These are phyloP conservation scores for Calycopis cecrops DNA, from an alignment of 1,140 invertebrate genomes.

Conservation along the genomic window DNA sequence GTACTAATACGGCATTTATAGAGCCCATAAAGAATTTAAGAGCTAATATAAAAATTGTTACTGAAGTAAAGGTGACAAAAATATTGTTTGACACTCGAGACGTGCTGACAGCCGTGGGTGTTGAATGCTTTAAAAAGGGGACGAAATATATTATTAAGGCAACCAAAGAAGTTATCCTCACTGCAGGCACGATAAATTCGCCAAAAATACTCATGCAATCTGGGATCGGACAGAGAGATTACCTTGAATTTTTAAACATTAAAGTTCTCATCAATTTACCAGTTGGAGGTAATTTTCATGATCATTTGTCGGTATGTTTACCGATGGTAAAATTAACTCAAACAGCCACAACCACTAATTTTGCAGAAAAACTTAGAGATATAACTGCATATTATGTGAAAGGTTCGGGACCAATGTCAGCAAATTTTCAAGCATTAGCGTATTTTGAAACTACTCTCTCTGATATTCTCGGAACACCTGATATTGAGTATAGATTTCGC, in stretches of 20 bases:
- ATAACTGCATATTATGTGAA: conserved; percentile 74
- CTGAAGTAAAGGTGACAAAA: conserved; percentile 76
- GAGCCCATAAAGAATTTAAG: conserved; percentile 66
- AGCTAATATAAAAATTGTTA: conserved; percentile 82
- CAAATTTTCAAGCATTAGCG: conserved; percentile 78
- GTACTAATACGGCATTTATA: conserved; percentile 53
- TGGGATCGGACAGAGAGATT: conserved; percentile 65
- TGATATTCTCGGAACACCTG: conserved; percentile 70
- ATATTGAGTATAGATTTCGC: conserved; percentile 77
- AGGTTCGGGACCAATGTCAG: conserved; percentile 74
- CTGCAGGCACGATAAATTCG: conserved; percentile 75
- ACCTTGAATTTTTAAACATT: conserved; percentile 72
- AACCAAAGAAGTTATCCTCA: conserved; percentile 75
- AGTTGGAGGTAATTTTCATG: conserved; percentile 85
- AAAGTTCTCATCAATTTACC: conserved; percentile 77
- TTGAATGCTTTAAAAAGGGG: conserved; percentile 59
- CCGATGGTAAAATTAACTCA: conserved; percentile 75
- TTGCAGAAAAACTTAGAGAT: conserved; percentile 67
- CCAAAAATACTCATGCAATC: conserved; percentile 75
- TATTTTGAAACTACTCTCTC: conserved; percentile 78
- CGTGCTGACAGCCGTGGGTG: conserved; percentile 47
- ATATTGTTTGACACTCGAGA: conserved; percentile 42
- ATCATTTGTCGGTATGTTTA: conserved; percentile 76
- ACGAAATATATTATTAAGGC: conserved; percentile 49
- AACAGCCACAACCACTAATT: conserved; percentile 69